Evolutionary conservation across 2,113 vertebrate species (phyloP).

Genomic region (Engraulis encrasicolus): DNA sequence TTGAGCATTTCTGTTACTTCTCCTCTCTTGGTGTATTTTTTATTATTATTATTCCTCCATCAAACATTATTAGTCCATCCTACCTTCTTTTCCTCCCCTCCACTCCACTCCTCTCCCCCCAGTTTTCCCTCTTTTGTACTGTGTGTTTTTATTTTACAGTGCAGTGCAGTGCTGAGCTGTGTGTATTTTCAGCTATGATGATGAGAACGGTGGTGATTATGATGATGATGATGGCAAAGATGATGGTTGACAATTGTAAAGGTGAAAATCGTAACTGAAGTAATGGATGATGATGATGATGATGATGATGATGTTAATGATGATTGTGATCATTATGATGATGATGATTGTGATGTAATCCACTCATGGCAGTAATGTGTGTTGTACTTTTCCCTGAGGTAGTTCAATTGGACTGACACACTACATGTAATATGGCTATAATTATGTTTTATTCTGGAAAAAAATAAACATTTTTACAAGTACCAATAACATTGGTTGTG

Average conservation of each 20-base stretch:
- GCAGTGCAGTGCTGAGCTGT: too few relatives aligned
- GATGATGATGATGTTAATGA: background rate
- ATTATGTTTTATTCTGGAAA: conserved; percentile 86
- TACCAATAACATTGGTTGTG: background rate
- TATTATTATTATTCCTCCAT: conserved; percentile 10
- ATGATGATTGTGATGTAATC: conserved; percentile 71
- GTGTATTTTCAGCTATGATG: background rate
- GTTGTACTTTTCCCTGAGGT: conserved; percentile 71
- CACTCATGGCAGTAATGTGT: conserved; percentile 74
- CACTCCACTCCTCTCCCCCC: background rate
- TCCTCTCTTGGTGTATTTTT: background rate
- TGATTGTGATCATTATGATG: conserved; percentile 38
- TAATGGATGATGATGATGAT: background rate
- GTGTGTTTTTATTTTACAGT: background rate
- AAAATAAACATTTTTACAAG: conserved; percentile 78
- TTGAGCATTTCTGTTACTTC: background rate
- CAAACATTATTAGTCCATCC: background rate
- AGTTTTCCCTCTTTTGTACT: background rate
- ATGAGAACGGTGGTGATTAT: background rate
- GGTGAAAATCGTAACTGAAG: background rate
- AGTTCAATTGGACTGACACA: conserved; percentile 79
- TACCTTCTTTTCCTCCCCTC: background rate
- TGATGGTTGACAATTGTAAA: background rate
- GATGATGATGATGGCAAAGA: background rate
- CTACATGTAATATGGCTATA: conserved; percentile 81